These are phyloP conservation scores for Chrysodeixis includens DNA, from an alignment of 2,888 invertebrate species.

Conservation along the genomic window DNA sequence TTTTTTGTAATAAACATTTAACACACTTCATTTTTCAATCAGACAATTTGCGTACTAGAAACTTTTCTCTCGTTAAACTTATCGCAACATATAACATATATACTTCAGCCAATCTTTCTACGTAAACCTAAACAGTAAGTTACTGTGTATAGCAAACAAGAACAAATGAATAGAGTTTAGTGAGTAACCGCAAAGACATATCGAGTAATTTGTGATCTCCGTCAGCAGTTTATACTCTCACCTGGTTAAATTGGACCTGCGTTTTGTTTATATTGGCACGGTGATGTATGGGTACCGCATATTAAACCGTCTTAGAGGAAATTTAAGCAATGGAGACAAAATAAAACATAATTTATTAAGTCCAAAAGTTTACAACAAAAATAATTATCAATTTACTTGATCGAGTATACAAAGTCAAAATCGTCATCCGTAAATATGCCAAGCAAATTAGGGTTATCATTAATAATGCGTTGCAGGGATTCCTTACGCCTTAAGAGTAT, in stretches of 20 bases:
- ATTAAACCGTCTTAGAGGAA: conserved; percentile 21
- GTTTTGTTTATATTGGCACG: conserved; percentile 38
- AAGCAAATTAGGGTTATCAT: conserved; percentile 74
- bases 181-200: conserved; percentile 73
- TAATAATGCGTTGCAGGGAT: conserved; percentile 71
- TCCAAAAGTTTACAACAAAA: conserved; percentile 18
- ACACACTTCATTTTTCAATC: neutral
- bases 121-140: conserved; percentile 58
- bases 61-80: no score
- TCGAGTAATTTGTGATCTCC: conserved; percentile 75
- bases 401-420: conserved; percentile 68
- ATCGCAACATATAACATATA: conserved; percentile 35
- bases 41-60: no score
- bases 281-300: conserved; percentile 13
- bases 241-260: conserved; percentile 65
- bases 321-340: conserved; percentile 14
- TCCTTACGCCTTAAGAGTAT: conserved; percentile 68
- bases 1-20: no score
- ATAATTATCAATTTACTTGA: conserved; percentile 53
- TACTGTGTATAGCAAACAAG: conserved; percentile 70
- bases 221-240: conserved; percentile 61
- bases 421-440: conserved; percentile 81
- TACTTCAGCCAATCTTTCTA: conserved; percentile 60
- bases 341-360: conserved; percentile 27
- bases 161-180: conserved; percentile 78